These are phyloP conservation scores for Notoglanidium macrostoma DNA, from an alignment of 2,797 vertebrate species.

Conservation along the genomic window DNA sequence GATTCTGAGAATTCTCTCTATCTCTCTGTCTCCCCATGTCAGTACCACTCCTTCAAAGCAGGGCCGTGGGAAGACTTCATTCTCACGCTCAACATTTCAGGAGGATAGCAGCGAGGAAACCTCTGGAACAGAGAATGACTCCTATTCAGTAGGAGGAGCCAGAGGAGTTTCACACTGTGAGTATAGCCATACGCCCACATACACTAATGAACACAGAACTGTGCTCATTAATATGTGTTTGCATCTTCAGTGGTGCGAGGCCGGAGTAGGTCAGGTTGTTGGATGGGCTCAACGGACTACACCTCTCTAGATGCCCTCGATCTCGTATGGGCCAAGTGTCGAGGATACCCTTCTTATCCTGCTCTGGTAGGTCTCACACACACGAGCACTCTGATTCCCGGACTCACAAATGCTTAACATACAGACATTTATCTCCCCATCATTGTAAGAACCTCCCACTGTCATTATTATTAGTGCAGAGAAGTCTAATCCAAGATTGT, in stretches of 20 bases:
- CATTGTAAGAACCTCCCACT: not conserved
- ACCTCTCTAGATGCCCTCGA: constrained; percentile 92
- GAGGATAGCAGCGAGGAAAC: constrained; percentile 99
- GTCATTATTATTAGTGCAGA: not conserved
- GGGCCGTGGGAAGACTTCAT: constrained; percentile 92
- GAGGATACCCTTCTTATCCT: constrained; percentile 97
- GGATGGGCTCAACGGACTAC: constrained; percentile 95
- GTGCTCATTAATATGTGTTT: not conserved
- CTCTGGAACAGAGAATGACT: constrained; percentile 95
- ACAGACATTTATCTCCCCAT: too few species aligned
- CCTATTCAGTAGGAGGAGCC: constrained; percentile 91
- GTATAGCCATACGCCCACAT: constrained; percentile 40
- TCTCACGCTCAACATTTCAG: constrained; percentile 91
- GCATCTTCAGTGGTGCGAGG: constrained; percentile 84
- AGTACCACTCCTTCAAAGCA: constrained; percentile 98
- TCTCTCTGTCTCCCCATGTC: not conserved
- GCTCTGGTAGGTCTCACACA: constrained; percentile 82
- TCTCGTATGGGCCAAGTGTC: constrained; percentile 98
- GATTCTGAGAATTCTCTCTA: not conserved
- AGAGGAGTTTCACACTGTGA: constrained; percentile 86
- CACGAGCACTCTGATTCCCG: too few species aligned
- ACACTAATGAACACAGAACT: not conserved
- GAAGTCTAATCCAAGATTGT: not conserved
- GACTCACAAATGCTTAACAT: not conserved
- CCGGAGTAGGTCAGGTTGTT: constrained; percentile 84